These are phyloP conservation scores for Lysandra bellargus DNA, from an alignment of 2,888 invertebrate species.

Conservation along the genomic window DNA sequence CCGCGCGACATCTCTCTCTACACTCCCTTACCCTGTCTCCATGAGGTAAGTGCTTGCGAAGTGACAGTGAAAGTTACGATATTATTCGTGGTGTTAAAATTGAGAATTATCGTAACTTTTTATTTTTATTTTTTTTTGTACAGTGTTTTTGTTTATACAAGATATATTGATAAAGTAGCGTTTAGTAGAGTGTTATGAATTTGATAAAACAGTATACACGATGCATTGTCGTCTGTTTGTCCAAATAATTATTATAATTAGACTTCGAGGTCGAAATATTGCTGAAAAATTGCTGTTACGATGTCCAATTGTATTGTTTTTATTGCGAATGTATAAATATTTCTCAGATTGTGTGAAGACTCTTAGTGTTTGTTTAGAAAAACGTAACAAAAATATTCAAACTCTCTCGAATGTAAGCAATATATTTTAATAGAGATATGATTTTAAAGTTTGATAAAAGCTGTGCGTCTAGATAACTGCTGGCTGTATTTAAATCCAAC, in stretches of 20 bases:
- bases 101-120: too few species aligned
- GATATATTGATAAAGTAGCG: too few species aligned
- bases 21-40: constrained; percentile 34
- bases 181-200: background rate
- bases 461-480: background rate
- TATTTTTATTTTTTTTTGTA: too few species aligned
- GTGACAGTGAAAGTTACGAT: constrained; percentile 32
- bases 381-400: background rate
- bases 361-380: background rate
- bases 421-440: background rate
- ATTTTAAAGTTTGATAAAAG: background rate
- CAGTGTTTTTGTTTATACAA: too few species aligned
- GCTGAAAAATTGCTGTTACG: constrained; percentile 1
- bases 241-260: constrained; percentile 24
- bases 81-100: too few species aligned
- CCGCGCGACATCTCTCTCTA: constrained; percentile 31
- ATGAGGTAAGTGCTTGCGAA: constrained; percentile 41
- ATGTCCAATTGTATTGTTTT: background rate
- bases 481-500: background rate
- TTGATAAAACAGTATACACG: constrained; percentile 2
- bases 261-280: constrained; percentile 16
- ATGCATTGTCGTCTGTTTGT: constrained; percentile 11
- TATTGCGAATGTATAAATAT: constrained; percentile 7
- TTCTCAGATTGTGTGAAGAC: constrained; percentile 1
- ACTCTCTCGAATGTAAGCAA: background rate